phyloP scores from a whole-genome alignment of 2,888 invertebrate species.

The Aphidoletes aphidimyza region DNA sequence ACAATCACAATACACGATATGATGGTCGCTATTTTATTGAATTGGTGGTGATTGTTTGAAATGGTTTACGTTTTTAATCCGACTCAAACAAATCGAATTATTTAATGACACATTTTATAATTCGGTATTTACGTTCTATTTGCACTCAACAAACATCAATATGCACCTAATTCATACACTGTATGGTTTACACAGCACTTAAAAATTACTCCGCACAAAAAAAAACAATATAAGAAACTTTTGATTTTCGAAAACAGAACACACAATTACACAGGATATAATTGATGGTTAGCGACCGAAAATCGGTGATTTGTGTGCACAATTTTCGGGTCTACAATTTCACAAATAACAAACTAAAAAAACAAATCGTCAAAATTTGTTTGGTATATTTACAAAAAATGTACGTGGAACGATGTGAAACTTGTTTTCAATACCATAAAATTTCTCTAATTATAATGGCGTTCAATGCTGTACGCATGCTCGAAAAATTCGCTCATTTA shows the following conservation, averaged over 20 bases:
- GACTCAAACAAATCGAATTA: neutral
- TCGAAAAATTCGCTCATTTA: slow-evolving; percentile 44
- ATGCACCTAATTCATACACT: slow-evolving; percentile 9
- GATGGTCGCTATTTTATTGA: neutral
- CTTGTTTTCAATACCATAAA: slow-evolving; percentile 51
- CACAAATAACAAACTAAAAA: slow-evolving; percentile 11
- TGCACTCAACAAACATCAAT: neutral
- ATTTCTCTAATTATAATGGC: slow-evolving; percentile 51
- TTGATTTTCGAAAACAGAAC: neutral
- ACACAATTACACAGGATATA: neutral
- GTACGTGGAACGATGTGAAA: slow-evolving; percentile 38
- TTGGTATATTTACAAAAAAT: slow-evolving; percentile 45
- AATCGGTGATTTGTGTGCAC: neutral
- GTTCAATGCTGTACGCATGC: slow-evolving; percentile 43
- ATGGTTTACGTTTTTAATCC: neutral
- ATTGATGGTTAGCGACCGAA: neutral
- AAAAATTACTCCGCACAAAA: neutral
- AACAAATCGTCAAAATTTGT: neutral
- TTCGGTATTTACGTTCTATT: neutral
- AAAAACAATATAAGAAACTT: neutral
- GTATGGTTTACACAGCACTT: neutral
- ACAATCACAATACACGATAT: slow-evolving; percentile 8
- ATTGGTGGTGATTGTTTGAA: neutral
- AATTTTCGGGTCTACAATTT: neutral
- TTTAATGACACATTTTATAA: neutral